These are phyloP conservation scores for Pyrocoelia pectoralis DNA, from an alignment of 2,888 invertebrate genomes.

Conservation along the genomic window DNA sequence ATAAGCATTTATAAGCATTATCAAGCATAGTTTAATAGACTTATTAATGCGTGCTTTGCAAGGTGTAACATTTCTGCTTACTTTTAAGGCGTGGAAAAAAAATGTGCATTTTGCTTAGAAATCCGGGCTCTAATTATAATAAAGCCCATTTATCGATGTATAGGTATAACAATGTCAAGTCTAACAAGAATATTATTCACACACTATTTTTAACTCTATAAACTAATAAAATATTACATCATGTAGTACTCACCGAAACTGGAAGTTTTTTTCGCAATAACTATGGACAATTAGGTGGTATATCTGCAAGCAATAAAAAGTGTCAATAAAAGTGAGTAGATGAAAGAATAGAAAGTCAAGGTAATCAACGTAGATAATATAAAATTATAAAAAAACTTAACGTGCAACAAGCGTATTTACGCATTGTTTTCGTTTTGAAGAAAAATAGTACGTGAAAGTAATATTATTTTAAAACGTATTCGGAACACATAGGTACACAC, in stretches of 20 bases:
- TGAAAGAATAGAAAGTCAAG: slow-evolving; percentile 9
- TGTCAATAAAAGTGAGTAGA: not conserved
- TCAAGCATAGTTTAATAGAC: no score
- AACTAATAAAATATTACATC: not conserved
- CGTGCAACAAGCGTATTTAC: not conserved
- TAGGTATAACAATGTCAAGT: not conserved
- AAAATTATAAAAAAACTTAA: not conserved
- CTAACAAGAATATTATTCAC: not conserved
- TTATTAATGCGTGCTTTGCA: no score
- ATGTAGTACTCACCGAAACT: not conserved
- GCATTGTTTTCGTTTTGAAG: not conserved
- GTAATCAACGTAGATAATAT: not conserved
- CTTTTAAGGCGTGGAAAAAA: no score
- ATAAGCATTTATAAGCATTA: no score
- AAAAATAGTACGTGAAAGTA: not conserved
- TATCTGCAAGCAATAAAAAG: slow-evolving; percentile 6
- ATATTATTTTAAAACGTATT: not conserved
- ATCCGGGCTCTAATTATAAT: no score
- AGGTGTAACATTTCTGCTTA: no score
- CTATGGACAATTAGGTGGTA: not conserved
- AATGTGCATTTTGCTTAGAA: no score
- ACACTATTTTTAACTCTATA: no score
- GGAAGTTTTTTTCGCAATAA: not conserved
- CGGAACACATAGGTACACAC: not conserved
- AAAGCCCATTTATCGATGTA: no score